These are phyloP conservation scores for Thyatira batis DNA, from an alignment of 2,888 invertebrate genomes.

Conservation along the genomic window DNA sequence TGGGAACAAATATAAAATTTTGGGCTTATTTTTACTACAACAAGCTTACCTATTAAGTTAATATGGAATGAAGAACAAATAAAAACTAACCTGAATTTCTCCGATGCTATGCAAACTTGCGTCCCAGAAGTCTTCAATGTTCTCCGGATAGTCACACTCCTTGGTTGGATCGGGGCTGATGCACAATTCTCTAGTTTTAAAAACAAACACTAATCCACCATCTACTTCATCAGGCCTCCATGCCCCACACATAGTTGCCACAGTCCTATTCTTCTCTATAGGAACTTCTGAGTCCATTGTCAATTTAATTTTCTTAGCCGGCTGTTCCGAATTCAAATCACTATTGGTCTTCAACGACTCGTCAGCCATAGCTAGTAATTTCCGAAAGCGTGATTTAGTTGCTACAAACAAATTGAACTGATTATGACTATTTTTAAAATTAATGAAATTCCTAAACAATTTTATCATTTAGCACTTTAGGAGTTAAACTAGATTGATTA, in stretches of 20 bases:
- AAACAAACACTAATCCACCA: slow-evolving; percentile 72
- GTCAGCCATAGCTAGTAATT: slow-evolving; percentile 44
- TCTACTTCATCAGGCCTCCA: slow-evolving; percentile 77
- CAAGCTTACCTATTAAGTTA: neutral
- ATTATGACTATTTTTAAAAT: slow-evolving; percentile 17
- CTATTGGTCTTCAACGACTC: slow-evolving; percentile 44
- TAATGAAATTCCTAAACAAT: slow-evolving; percentile 27
- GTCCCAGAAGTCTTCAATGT: slow-evolving; percentile 76
- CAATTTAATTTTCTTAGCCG: slow-evolving; percentile 61
- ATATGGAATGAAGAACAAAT: neutral
- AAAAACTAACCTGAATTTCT: slow-evolving; percentile 55
- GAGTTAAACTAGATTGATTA: neutral
- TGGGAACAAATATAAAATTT: neutral
- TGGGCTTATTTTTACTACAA: neutral
- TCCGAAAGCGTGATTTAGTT: slow-evolving; percentile 9
- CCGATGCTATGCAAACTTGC: slow-evolving; percentile 44
- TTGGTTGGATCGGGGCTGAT: slow-evolving; percentile 70
- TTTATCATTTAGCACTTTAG: slow-evolving; percentile 32
- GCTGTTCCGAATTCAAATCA: slow-evolving; percentile 44
- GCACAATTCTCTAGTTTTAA: slow-evolving; percentile 59
- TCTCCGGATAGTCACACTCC: slow-evolving; percentile 72
- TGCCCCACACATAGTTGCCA: slow-evolving; percentile 77
- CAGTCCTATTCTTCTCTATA: slow-evolving; percentile 53
- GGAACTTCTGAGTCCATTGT: slow-evolving; percentile 20
- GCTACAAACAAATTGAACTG: slow-evolving; percentile 12